Evolutionary conservation across 1,140 invertebrate species (phyloP).

Genomic region (Pectinophora gossypiella): DNA sequence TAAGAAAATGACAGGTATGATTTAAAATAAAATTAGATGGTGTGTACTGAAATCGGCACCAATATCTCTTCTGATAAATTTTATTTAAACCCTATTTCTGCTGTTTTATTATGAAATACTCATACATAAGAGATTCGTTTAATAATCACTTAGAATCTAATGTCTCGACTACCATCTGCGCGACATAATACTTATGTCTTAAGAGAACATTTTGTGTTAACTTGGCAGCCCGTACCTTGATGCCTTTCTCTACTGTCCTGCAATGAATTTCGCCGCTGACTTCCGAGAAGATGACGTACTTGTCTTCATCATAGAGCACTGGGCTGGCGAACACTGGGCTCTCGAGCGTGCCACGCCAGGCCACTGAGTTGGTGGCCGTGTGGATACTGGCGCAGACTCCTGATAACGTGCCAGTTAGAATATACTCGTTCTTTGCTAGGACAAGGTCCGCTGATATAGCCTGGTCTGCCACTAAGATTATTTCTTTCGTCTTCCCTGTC

Average conservation of each 20-base stretch:
- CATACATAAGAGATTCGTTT: too few relatives aligned
- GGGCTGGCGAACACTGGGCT: slow-evolving; percentile 82
- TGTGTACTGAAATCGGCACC: too few relatives aligned
- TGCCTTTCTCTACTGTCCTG: slow-evolving; percentile 61
- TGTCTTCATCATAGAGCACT: slow-evolving; percentile 56
- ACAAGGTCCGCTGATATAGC: slow-evolving; percentile 79
- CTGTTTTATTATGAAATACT: too few relatives aligned
- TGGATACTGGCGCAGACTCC: slow-evolving; percentile 75
- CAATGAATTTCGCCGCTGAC: slow-evolving; percentile 77
- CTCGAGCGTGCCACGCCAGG: slow-evolving; percentile 72
- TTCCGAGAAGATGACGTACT: slow-evolving; percentile 74
- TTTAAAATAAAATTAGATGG: too few relatives aligned
- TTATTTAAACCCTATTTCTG: too few relatives aligned
- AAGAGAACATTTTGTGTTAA: too few relatives aligned
- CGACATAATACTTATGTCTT: too few relatives aligned
- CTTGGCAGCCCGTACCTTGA: slow-evolving; percentile 36
- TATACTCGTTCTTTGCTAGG: slow-evolving; percentile 57
- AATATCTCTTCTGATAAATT: too few relatives aligned
- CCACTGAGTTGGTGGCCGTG: slow-evolving; percentile 60
- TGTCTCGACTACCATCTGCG: too few relatives aligned
- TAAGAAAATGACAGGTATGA: too few relatives aligned
- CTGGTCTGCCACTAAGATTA: slow-evolving; percentile 56
- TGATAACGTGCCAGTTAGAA: slow-evolving; percentile 76
- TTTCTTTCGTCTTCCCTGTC: slow-evolving; percentile 45
- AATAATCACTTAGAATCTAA: too few relatives aligned